These are phyloP conservation scores for Speoplatyrhinus poulsoni DNA, from an alignment of 2,113 vertebrate species.

Conservation along the genomic window DNA sequence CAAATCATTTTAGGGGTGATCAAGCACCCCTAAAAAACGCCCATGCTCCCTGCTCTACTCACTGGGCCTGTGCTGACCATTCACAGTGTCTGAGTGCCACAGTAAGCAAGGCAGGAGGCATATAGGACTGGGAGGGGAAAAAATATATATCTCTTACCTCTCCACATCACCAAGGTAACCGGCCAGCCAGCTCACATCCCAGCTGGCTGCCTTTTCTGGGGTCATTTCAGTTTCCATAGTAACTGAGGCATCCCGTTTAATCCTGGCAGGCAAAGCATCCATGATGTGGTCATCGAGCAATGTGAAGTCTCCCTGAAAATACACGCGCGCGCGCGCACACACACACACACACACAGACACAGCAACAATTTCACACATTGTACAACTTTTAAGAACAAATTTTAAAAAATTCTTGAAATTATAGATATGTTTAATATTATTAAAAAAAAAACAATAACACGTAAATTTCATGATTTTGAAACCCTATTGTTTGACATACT, in stretches of 20 bases:
- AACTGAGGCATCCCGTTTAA: conserved; percentile 89
- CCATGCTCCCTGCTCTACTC: too few relatives aligned
- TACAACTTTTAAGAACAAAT: neutral
- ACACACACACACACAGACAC: too few relatives aligned
- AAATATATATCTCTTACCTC: conserved; percentile 54
- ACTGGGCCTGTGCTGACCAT: neutral
- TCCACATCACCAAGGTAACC: conserved; percentile 93
- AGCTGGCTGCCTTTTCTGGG: conserved; percentile 77
- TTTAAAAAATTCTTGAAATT: too few relatives aligned
- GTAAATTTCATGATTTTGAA: too few relatives aligned
- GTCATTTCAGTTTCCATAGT: conserved; percentile 78
- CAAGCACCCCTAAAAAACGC: too few relatives aligned
- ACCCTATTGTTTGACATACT: too few relatives aligned
- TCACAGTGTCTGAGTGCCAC: neutral
- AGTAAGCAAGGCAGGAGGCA: neutral
- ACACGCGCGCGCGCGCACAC: too few relatives aligned
- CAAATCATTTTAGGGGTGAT: too few relatives aligned
- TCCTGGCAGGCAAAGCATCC: conserved; percentile 88
- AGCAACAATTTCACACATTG: too few relatives aligned
- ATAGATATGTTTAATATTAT: too few relatives aligned
- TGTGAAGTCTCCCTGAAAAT: conserved; percentile 89
- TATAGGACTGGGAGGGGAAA: too few relatives aligned
- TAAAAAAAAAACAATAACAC: too few relatives aligned
- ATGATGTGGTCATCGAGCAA: conserved; percentile 96
- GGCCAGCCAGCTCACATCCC: conserved; percentile 93